A percentile compares a stretch with the other conserved stretches of the same genome.
These are phyloP conservation scores for Drosophila yooni DNA, from an alignment of 2,888 invertebrate species.

Conservation along the genomic window DNA sequence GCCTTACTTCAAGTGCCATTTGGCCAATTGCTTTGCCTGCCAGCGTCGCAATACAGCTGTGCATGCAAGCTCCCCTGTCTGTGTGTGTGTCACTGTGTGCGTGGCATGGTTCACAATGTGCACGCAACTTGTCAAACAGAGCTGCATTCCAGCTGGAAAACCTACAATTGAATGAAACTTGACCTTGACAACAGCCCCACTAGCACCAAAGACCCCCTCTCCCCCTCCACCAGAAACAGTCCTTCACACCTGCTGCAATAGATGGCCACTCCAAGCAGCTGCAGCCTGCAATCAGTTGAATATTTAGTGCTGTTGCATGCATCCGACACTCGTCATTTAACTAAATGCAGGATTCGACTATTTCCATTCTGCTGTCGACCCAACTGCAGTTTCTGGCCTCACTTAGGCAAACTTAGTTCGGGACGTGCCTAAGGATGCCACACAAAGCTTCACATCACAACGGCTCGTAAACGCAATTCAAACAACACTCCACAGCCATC, in stretches of 20 bases:
- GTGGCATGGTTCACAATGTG: neutral
- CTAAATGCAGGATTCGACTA: slow-evolving; percentile 4
- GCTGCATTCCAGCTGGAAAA: slow-evolving; percentile 28
- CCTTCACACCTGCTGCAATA: neutral
- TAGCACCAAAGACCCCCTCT: no score
- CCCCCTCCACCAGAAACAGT: neutral
- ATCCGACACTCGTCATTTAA: slow-evolving; percentile 13
- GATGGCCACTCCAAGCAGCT: slow-evolving; percentile 3
- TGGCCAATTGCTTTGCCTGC: slow-evolving; percentile 67
- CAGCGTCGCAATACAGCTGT: slow-evolving; percentile 1
- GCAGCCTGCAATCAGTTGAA: slow-evolving; percentile 1
- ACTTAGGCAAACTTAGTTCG: slow-evolving; percentile 24
- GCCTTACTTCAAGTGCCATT: slow-evolving; percentile 71
- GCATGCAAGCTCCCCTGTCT: neutral
- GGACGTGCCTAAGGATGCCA: slow-evolving; percentile 12
- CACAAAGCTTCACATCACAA: slow-evolving; percentile 24
- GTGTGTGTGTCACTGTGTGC: neutral
- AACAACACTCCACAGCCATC: slow-evolving; percentile 1
- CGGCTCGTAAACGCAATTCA: slow-evolving; percentile 14
- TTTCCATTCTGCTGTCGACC: neutral
- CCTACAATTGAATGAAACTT: slow-evolving; percentile 31
- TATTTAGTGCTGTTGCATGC: slow-evolving; percentile 9
- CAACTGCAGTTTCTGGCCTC: neutral
- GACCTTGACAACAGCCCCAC: neutral
- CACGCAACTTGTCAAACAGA: slow-evolving; percentile 11